These are phyloP conservation scores for Drosophila teissieri DNA, from an alignment of 1,140 invertebrate genomes.

Conservation along the genomic window DNA sequence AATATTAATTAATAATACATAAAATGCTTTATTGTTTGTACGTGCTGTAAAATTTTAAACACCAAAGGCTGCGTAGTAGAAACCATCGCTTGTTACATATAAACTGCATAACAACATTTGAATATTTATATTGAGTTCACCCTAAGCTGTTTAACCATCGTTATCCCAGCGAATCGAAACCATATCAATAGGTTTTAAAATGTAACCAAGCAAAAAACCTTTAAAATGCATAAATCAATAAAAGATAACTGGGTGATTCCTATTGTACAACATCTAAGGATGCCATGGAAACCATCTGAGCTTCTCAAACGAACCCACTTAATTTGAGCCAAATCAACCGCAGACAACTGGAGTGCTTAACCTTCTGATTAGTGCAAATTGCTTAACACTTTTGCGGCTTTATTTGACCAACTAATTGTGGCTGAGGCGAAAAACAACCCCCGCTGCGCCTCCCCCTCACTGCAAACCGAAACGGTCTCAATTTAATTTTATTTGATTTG, in stretches of 20 bases:
- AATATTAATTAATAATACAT: too few relatives aligned
- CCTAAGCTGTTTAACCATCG: neutral
- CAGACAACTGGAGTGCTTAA: conserved; percentile 35
- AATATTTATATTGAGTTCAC: neutral
- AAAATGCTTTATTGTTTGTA: too few relatives aligned
- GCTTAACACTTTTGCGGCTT: conserved; percentile 80
- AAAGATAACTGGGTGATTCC: neutral
- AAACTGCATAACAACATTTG: neutral
- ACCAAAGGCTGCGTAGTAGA: too few relatives aligned
- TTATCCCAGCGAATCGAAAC: neutral
- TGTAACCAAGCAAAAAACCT: neutral
- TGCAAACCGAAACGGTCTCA: conserved; percentile 55
- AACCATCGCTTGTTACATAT: too few relatives aligned
- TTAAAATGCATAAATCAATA: neutral
- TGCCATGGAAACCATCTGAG: conserved; percentile 17
- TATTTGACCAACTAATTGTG: conserved; percentile 83
- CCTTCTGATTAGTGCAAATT: conserved; percentile 77
- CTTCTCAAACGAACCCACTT: neutral
- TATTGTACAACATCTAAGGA: neutral
- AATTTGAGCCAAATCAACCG: conserved; percentile 11
- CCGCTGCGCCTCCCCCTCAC: conserved; percentile 34
- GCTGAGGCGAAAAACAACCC: conserved; percentile 22
- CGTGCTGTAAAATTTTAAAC: too few relatives aligned
- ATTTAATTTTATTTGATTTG: conserved; percentile 83
- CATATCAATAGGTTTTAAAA: too few relatives aligned